A percentile compares a stretch with the other conserved stretches of the same genome.
Conservation (phyloP, 2,113 vertebrate genomes). For the Centropus unirufus region DNA sequence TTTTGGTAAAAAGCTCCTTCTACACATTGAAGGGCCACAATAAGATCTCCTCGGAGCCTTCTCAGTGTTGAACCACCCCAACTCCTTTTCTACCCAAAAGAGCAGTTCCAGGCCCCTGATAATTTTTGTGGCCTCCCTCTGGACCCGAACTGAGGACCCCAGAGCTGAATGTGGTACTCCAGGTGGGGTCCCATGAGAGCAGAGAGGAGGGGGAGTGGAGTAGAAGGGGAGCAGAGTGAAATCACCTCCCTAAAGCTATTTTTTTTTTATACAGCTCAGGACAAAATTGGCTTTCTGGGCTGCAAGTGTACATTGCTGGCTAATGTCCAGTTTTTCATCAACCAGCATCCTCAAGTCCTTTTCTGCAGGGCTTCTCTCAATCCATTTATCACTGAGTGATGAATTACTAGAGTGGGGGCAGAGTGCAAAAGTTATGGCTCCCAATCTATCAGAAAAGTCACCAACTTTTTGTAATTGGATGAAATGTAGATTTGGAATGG, state of each 20-base stretch:
- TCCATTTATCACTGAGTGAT: neutral
- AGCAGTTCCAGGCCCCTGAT: neutral
- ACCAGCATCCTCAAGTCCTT: neutral
- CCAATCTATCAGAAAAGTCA: neutral
- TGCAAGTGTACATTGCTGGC: neutral
- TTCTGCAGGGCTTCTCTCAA: neutral
- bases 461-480: neutral
- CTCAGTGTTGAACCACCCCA: neutral
- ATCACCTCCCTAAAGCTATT: neutral
- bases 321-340: neutral
- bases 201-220: neutral
- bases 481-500: neutral
- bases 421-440: neutral
- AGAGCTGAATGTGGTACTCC: neutral
- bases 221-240: neutral
- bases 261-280: neutral
- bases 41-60: neutral
- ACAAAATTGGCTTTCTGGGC: neutral
- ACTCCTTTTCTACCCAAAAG: neutral
- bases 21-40: neutral
- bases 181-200: neutral
- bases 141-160: neutral
- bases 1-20: neutral
- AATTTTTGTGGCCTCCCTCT: neutral
- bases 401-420: neutral